A percentile compares a stretch with the other conserved stretches of the same genome.
phyloP scores from a whole-genome alignment of 2,888 invertebrate species.

The Morinoia aosen region DNA sequence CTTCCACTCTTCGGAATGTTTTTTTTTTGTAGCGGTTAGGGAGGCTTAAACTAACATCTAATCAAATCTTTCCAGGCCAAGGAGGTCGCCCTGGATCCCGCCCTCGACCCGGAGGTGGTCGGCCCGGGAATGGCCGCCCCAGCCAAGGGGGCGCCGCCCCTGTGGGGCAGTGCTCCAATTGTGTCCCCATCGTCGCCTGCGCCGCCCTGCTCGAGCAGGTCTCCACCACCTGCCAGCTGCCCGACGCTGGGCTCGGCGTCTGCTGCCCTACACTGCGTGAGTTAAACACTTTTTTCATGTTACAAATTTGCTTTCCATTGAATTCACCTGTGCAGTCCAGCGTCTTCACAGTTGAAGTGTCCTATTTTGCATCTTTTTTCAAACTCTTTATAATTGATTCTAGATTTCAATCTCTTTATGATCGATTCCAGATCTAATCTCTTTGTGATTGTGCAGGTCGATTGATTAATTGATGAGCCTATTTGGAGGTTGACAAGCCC shows the following conservation, averaged over 20 bases:
- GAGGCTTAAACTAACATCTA: too few species aligned
- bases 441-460: too few species aligned
- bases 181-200: conserved; percentile 43
- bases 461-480: too few species aligned
- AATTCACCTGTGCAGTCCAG: not conserved
- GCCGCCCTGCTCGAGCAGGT: conserved; percentile 15
- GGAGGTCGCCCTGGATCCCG: not conserved
- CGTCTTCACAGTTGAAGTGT: too few species aligned
- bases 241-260: conserved; percentile 20
- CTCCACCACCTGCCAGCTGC: not conserved
- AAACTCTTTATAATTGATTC: not conserved
- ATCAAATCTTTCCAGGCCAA: not conserved
- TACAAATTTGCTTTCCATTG: not conserved
- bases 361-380: too few species aligned
- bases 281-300: not conserved
- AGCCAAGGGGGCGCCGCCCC: not conserved
- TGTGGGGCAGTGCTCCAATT: conserved; percentile 33
- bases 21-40: too few species aligned
- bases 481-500: too few species aligned
- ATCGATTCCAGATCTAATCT: too few species aligned
- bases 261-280: conserved; percentile 14
- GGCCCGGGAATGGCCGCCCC: not conserved
- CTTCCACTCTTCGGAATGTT: too few species aligned
- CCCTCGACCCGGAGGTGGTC: not conserved
- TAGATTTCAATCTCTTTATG: too few species aligned